phyloP scores from a whole-genome alignment of 1,140 invertebrate species.

The Heterodera carotae region DNA sequence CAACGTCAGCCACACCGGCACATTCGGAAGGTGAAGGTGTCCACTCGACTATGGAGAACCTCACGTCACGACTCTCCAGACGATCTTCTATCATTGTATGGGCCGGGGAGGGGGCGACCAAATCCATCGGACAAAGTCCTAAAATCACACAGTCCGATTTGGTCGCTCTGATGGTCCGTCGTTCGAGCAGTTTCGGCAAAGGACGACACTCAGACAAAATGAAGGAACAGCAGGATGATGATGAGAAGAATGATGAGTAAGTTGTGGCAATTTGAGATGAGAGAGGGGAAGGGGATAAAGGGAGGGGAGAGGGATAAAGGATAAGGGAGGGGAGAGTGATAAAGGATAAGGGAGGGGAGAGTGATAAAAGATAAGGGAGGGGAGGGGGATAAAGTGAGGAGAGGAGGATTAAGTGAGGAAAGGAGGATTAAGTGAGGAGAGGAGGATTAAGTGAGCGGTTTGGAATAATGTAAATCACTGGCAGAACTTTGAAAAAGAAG shows the following conservation, averaged over 20 bases:
- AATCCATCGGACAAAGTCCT: background rate
- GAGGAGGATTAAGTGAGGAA: background rate
- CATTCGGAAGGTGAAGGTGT: background rate
- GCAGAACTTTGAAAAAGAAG: too few relatives aligned
- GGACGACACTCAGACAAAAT: background rate
- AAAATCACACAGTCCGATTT: conserved; percentile 35
- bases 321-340: too few relatives aligned
- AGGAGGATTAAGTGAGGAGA: background rate
- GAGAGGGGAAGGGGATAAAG: background rate
- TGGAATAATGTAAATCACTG: too few relatives aligned
- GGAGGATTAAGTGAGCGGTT: background rate
- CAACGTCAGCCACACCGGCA: conserved; percentile 15
- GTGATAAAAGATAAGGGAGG: too few relatives aligned
- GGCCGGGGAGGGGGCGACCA: background rate
- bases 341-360: too few relatives aligned
- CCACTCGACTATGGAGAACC: conserved; percentile 29
- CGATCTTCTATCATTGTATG: conserved; percentile 41
- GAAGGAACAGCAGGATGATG: conserved; percentile 1
- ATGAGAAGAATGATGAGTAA: conserved; percentile 1
- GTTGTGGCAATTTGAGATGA: background rate
- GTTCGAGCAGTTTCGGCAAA: conserved; percentile 36
- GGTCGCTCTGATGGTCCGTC: conserved; percentile 36
- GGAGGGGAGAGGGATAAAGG: too few relatives aligned
- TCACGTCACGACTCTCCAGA: conserved; percentile 37
- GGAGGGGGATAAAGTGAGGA: too few relatives aligned